Conservation (phyloP, 2,113 vertebrate species). For the Esox niger region DNA sequence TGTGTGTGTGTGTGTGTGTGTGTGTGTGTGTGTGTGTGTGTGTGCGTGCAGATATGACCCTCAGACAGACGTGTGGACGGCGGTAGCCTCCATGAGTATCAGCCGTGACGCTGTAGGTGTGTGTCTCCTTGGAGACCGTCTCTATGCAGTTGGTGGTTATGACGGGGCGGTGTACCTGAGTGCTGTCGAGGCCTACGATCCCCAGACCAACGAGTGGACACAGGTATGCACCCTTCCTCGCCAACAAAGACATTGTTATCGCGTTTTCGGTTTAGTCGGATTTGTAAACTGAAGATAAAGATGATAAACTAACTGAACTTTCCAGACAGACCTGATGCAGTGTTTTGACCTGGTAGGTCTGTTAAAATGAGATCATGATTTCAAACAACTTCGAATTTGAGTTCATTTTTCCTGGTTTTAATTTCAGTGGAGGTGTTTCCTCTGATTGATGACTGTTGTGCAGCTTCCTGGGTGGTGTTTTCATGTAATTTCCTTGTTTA, state of each 20-base stretch:
- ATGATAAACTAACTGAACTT: too few species aligned
- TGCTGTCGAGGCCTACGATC: constrained; percentile 94
- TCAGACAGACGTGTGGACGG: constrained; percentile 95
- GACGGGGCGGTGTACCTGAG: constrained; percentile 95
- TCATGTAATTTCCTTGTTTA: not conserved
- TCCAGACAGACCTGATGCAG: too few species aligned
- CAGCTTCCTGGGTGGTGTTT: not conserved
- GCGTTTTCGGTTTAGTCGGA: too few species aligned
- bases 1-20: not conserved
- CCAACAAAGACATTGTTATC: too few species aligned
- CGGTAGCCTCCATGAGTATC: constrained; percentile 97
- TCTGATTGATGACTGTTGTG: too few species aligned
- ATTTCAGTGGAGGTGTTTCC: too few species aligned
- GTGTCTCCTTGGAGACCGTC: constrained; percentile 91
- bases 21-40: constrained; percentile 20
- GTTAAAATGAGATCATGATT: too few species aligned
- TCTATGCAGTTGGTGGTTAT: constrained; percentile 96
- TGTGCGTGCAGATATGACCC: constrained; percentile 86
- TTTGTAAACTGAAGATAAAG: too few species aligned
- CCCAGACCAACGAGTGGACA: constrained; percentile 97
- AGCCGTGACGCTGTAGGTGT: constrained; percentile 96
- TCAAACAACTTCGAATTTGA: too few species aligned
- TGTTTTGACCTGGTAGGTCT: too few species aligned
- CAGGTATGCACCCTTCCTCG: constrained; percentile 75
- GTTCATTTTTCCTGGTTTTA: too few species aligned